Conservation (phyloP, 1,140 invertebrate species). For the Drosophila tsacasi region DNA sequence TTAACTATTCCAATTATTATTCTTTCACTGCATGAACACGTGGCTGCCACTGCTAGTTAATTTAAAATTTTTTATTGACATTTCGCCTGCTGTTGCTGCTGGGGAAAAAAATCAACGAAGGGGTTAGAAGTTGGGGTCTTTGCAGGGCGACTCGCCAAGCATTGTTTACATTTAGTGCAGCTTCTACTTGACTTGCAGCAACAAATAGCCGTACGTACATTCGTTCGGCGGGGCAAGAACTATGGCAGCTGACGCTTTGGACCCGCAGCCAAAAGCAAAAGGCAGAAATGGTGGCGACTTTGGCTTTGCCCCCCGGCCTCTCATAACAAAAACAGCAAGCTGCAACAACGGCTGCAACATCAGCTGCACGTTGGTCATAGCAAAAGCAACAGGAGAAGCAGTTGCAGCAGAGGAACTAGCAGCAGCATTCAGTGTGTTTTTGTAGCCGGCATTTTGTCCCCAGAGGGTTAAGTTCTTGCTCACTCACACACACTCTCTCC, state of each 20-base stretch:
- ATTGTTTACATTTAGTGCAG: slow-evolving; percentile 79
- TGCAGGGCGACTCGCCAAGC: background rate
- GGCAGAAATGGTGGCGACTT: slow-evolving; percentile 42
- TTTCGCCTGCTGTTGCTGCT: slow-evolving; percentile 63
- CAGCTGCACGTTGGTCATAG: slow-evolving; percentile 21
- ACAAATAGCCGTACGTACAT: slow-evolving; percentile 31
- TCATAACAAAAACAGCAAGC: slow-evolving; percentile 52
- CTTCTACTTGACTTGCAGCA: slow-evolving; percentile 76
- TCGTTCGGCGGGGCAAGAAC: slow-evolving; percentile 28
- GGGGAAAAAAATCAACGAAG: slow-evolving; percentile 1
- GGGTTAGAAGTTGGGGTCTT: slow-evolving; percentile 5
- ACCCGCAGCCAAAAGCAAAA: slow-evolving; percentile 24
- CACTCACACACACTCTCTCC: background rate
- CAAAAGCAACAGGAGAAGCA: slow-evolving; percentile 51
- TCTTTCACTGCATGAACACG: slow-evolving; percentile 50
- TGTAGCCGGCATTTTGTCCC: slow-evolving; percentile 35
- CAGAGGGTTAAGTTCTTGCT: slow-evolving; percentile 24
- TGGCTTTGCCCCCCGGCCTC: slow-evolving; percentile 47
- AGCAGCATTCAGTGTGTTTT: slow-evolving; percentile 42
- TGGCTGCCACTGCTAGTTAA: slow-evolving; percentile 66
- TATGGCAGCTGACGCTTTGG: slow-evolving; percentile 68
- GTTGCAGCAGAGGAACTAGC: slow-evolving; percentile 3
- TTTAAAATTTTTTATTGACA: slow-evolving; percentile 79
- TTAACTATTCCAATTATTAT: background rate
- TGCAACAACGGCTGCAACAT: slow-evolving; percentile 15